Conservation (phyloP, 53 echinoderm and acorn worm species). For the Paracentrotus lividus region DNA sequence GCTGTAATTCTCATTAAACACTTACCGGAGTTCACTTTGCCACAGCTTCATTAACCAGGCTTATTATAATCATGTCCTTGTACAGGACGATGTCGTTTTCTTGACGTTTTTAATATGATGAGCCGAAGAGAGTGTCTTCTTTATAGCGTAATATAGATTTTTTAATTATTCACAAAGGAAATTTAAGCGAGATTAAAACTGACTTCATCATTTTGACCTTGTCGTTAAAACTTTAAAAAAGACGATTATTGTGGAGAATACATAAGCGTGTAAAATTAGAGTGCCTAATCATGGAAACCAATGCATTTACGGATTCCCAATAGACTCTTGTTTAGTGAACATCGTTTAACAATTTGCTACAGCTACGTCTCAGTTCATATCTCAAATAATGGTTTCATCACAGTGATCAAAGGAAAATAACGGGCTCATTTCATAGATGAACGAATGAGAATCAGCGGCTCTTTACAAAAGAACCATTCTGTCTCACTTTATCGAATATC, state of each 20-base stretch:
- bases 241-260: background rate
- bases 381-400: background rate
- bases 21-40: background rate
- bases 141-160: background rate
- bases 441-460: background rate
- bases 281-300: background rate
- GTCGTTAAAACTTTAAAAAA: background rate
- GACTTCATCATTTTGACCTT: background rate
- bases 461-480: background rate
- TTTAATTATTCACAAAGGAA: background rate
- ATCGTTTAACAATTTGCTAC: background rate
- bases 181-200: background rate
- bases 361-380: no score
- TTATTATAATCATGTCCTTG: background rate
- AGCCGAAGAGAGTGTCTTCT: background rate
- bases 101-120: background rate
- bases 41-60: background rate
- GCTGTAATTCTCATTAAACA: background rate
- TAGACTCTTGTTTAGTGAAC: no score
- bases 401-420: no score
- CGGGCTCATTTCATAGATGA: slow-evolving; percentile 6
- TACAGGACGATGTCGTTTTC: background rate
- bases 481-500: background rate
- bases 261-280: background rate
- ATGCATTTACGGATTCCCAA: background rate